phyloP scores from a whole-genome alignment of 2,797 vertebrate species.

The Heliangelus exortis region DNA sequence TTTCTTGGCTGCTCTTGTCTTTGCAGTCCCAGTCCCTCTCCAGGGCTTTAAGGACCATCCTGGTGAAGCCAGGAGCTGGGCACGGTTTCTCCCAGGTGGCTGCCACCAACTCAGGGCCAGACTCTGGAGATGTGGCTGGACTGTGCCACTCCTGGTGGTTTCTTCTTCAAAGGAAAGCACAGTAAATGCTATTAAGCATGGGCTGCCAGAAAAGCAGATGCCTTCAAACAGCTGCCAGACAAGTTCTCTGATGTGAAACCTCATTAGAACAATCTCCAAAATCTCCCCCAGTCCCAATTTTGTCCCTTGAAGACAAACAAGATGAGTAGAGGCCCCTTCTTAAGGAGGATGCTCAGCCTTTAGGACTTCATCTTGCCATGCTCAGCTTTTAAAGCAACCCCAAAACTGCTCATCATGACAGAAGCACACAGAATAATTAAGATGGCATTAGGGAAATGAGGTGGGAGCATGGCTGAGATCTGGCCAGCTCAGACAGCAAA shows the following conservation, averaged over 20 bases:
- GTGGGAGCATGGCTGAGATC: neutral
- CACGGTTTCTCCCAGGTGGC: fast-evolving
- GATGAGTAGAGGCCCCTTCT: neutral
- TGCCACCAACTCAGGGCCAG: neutral
- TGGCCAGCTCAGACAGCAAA: neutral
- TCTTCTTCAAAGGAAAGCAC: neutral
- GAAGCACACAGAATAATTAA: neutral
- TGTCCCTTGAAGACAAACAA: neutral
- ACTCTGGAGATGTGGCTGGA: neutral
- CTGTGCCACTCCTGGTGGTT: neutral
- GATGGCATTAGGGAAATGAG: neutral
- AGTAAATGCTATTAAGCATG: neutral
- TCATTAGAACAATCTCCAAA: neutral
- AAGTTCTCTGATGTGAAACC: neutral
- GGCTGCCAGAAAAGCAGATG: neutral
- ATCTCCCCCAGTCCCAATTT: neutral
- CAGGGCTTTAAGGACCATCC: neutral
- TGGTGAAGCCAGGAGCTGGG: neutral
- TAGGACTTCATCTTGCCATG: neutral
- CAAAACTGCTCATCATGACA: neutral
- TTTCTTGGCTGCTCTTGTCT: neutral
- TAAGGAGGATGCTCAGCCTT: neutral
- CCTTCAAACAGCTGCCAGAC: neutral
- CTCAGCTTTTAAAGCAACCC: neutral
- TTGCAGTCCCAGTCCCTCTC: neutral